Evolutionary conservation across 2,113 vertebrate species (phyloP).

Genomic region (Polypterus bichir): DNA sequence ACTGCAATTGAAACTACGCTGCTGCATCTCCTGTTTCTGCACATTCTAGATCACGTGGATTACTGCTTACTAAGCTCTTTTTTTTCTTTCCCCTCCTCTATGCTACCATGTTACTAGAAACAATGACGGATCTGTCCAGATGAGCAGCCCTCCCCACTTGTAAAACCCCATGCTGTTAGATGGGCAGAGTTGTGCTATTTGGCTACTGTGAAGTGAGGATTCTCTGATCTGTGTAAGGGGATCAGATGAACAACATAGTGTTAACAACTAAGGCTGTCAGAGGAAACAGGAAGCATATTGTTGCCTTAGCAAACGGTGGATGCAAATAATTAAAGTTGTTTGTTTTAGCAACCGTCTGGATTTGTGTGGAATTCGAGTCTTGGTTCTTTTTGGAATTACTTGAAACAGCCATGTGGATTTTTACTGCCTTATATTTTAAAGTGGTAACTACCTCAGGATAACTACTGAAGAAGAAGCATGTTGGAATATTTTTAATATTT

Average conservation of each 20-base stretch:
- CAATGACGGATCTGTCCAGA: slow-evolving; percentile 34
- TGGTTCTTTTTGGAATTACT: not conserved
- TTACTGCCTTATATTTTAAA: slow-evolving; percentile 8
- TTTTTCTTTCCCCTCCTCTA: slow-evolving; percentile 1
- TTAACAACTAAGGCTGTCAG: slow-evolving; percentile 7
- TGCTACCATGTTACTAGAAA: slow-evolving; percentile 27
- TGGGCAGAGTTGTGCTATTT: slow-evolving; percentile 24
- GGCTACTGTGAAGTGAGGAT: slow-evolving; percentile 8
- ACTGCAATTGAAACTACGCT: slow-evolving; percentile 15
- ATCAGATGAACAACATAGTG: slow-evolving; percentile 2
- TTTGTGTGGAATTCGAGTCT: slow-evolving; percentile 17
- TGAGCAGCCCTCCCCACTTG: slow-evolving; percentile 26
- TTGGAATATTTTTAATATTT: slow-evolving; percentile 28
- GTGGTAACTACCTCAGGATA: slow-evolving; percentile 14
- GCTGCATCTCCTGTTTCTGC: slow-evolving; percentile 7
- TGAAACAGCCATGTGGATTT: not conserved
- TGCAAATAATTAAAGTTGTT: slow-evolving; percentile 20
- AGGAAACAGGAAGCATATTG: slow-evolving; percentile 19
- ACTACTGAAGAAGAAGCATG: slow-evolving; percentile 4
- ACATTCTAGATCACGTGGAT: slow-evolving; percentile 26
- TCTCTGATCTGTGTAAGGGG: not conserved
- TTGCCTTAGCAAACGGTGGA: slow-evolving; percentile 21
- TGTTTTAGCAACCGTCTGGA: slow-evolving; percentile 29
- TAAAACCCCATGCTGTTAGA: slow-evolving; percentile 35
- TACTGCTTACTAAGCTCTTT: slow-evolving; percentile 36